Base-by-base conservation (phyloP, 2,113 vertebrate species). In the Pomatostomus ruficeps region DNA sequence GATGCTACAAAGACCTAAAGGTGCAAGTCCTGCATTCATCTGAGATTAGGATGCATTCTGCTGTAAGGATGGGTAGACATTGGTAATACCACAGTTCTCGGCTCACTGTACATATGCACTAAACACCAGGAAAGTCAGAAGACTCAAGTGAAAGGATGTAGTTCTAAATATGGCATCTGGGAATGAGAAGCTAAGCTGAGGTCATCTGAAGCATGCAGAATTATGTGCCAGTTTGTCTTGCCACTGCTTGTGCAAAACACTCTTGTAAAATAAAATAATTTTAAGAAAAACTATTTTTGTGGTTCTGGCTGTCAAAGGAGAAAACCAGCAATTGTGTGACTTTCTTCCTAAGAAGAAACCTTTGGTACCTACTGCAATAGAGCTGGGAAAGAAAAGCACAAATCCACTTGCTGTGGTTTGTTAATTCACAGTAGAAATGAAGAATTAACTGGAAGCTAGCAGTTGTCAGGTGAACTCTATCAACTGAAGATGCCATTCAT, bases 211-310 rank as follows among this genome's bases (percentile, higher is more conserved):
- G 84, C 85, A 86, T 91, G 82, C 85, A 49, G 75, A 91, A 93
- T 78, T 79, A 40, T 43, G 52, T 51, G 65, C 61, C 88, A 80
- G 51, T 77, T 81, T 85, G 87, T 94, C 63, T 11, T 36, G 45
- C 81, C 85, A 72, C 38, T 80, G 33, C 58, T 62, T 86, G 54
- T 87, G 86, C 63, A 75, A 85, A 92, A 93, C 42, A 45, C 40
- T 88, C 87, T 94, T 93, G 67, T 88, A 89, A 95, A 95, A 88
- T 91, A 79, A 96, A 95, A 21, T 19, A 3, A 63, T 91, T 84
- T 67, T 71, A 85, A 91, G 71, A 52, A 78, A 83, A 92, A n/a
- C 36, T 83, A 36, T 89, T 94, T 93, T 80, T 96, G 83, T 75
- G 76, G 26, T 62, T 95, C 54, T 91, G 57, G 26, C 63, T 85